These are phyloP conservation scores for Leiothrix lutea DNA, from an alignment of 2,113 vertebrate species.

Conservation along the genomic window DNA sequence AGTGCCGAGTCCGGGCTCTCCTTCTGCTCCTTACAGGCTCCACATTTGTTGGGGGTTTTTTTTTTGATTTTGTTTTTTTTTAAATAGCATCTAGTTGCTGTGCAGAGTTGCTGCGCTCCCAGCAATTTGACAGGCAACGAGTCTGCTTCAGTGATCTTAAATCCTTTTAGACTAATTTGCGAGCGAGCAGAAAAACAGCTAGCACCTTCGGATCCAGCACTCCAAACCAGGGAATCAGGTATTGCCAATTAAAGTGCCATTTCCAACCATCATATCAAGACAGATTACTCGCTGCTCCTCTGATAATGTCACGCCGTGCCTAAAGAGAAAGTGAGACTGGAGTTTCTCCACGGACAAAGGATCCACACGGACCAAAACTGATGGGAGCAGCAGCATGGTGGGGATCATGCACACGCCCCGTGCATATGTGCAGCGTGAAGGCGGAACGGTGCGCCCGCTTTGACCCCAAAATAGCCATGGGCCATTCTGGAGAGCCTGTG, in stretches of 20 bases:
- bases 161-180: conserved; percentile 84
- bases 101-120: conserved; percentile 61
- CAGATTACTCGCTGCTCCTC: conserved; percentile 76
- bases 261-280: conserved; percentile 81
- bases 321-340: conserved; percentile 54
- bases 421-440: conserved; percentile 70
- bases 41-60: neutral
- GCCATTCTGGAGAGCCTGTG: conserved; percentile 92
- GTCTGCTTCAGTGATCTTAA: conserved; percentile 82
- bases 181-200: conserved; percentile 84
- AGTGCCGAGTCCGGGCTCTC: conserved; percentile 51
- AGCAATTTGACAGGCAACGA: conserved; percentile 72
- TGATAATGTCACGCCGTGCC: conserved; percentile 78
- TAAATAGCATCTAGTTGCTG: conserved; percentile 68
- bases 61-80: neutral
- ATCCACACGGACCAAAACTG: conserved; percentile 32
- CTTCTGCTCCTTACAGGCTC: conserved; percentile 63
- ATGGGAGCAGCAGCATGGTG: conserved; percentile 52
- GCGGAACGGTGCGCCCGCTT: conserved; percentile 52
- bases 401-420: conserved; percentile 67
- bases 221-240: conserved; percentile 73
- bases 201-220: conserved; percentile 73
- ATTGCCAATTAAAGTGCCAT: conserved; percentile 79
- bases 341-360: conserved; percentile 48
- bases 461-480: conserved; percentile 86